Conservation (phyloP, 2,888 invertebrate genomes). For the Leucozona laternaria region DNA sequence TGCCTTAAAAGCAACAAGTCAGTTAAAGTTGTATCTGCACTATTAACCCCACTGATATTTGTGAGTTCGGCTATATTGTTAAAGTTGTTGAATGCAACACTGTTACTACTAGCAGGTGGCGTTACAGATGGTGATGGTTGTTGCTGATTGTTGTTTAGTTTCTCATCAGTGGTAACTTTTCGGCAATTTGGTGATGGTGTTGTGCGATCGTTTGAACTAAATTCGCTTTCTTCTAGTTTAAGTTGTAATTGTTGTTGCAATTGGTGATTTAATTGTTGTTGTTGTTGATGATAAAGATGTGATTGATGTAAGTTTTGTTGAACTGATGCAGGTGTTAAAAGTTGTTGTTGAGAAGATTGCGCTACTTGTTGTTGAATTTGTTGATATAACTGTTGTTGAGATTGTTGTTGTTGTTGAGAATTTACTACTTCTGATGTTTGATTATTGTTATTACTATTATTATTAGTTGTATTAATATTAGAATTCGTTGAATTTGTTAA, state of each 20-base stretch:
- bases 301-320: constrained; percentile 49
- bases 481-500: constrained; percentile 19
- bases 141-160: constrained; percentile 35
- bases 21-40: constrained; percentile 62
- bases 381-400: constrained; percentile 46
- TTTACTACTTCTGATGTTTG: constrained; percentile 45
- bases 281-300: constrained; percentile 40
- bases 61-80: constrained; percentile 46
- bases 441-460: constrained; percentile 18
- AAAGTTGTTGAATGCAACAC: constrained; percentile 40
- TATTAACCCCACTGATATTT: constrained; percentile 37
- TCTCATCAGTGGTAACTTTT: constrained; percentile 26
- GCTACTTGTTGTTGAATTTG: constrained; percentile 32
- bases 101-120: constrained; percentile 20
- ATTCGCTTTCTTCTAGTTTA: constrained; percentile 61
- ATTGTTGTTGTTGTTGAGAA: constrained; percentile 48
- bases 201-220: constrained; percentile 69
- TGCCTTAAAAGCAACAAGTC: constrained; percentile 77
- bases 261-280: constrained; percentile 43
- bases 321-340: constrained; percentile 21
- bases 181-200: constrained; percentile 63
- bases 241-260: constrained; percentile 57
- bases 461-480: constrained; percentile 43
- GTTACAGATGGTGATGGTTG: constrained; percentile 50
- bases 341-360: constrained; percentile 13